phyloP scores from a whole-genome alignment of 2,113 vertebrate species.

The Mustelus asterias region DNA sequence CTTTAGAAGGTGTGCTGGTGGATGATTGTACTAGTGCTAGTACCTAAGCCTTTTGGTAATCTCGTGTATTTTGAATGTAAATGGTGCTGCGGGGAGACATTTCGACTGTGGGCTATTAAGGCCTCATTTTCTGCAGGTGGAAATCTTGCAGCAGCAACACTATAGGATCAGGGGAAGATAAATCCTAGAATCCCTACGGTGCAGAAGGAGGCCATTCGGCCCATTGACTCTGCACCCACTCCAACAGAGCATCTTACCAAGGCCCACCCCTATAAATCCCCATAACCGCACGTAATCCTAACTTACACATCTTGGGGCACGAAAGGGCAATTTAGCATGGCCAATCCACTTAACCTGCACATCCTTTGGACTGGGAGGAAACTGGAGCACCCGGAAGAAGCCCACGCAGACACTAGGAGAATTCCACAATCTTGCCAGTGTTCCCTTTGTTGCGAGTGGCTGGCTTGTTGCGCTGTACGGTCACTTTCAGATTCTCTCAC shows the following conservation, averaged over 20 bases:
- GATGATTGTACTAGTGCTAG: background rate
- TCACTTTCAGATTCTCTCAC: background rate
- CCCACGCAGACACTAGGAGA: too few species aligned
- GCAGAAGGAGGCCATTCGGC: too few species aligned
- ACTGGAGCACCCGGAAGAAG: too few species aligned
- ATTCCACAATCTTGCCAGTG: background rate
- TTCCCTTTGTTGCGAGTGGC: background rate
- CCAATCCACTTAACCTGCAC: too few species aligned
- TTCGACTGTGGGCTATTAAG: background rate
- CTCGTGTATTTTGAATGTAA: background rate
- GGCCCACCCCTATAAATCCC: too few species aligned
- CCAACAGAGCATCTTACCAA: too few species aligned
- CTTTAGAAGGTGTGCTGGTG: background rate
- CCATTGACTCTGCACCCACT: too few species aligned
- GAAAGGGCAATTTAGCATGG: too few species aligned
- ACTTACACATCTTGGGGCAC: too few species aligned
- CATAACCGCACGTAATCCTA: too few species aligned
- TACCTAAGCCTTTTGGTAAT: background rate
- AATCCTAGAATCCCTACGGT: too few species aligned
- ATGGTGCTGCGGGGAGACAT: background rate
- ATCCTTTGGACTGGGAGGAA: too few species aligned
- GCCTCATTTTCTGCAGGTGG: background rate
- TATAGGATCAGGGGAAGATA: background rate
- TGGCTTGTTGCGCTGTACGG: background rate
- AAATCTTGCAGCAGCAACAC: background rate